A percentile compares a stretch with the other conserved stretches of the same genome.
phyloP scores from a whole-genome alignment of 1,140 invertebrate genomes.

The Diuraphis noxia region DNA sequence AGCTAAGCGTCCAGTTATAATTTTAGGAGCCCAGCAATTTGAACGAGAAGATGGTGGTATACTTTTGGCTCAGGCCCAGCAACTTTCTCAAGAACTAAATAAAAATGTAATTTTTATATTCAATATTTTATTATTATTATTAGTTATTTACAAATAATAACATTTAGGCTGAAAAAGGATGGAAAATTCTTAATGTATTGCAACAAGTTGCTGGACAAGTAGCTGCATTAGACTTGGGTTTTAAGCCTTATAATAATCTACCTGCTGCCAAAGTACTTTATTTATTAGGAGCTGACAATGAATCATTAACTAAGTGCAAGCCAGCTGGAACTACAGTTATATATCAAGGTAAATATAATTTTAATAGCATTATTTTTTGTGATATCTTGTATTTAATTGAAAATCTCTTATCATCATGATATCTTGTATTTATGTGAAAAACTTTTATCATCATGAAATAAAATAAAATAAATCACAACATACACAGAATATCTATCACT shows the following conservation, averaged over 20 bases:
- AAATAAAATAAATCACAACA: background rate
- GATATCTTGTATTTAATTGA: background rate
- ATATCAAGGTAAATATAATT: conserved; percentile 75
- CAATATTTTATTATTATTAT: conserved; percentile 53
- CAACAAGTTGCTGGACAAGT: conserved; percentile 92
- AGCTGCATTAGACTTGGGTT: conserved; percentile 94
- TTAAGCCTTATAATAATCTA: conserved; percentile 74
- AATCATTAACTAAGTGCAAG: conserved; percentile 74
- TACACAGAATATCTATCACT: background rate
- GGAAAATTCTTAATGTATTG: conserved; percentile 87
- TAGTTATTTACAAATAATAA: conserved; percentile 21
- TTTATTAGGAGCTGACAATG: conserved; percentile 91
- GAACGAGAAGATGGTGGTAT: conserved; percentile 78
- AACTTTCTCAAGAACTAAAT: conserved; percentile 68
- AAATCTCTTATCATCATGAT: background rate
- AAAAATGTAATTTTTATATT: conserved; percentile 60
- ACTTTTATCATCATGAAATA: background rate
- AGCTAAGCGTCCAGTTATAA: conserved; percentile 89
- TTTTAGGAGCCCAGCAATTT: conserved; percentile 85
- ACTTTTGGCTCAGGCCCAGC: conserved; percentile 75
- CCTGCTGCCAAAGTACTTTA: conserved; percentile 81
- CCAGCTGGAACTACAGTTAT: conserved; percentile 84
- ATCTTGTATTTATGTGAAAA: background rate
- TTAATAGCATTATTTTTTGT: background rate
- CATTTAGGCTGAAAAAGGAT: conserved; percentile 61